phyloP scores from a whole-genome alignment of 2,797 vertebrate species.

The Zenarchopterus dispar region DNA sequence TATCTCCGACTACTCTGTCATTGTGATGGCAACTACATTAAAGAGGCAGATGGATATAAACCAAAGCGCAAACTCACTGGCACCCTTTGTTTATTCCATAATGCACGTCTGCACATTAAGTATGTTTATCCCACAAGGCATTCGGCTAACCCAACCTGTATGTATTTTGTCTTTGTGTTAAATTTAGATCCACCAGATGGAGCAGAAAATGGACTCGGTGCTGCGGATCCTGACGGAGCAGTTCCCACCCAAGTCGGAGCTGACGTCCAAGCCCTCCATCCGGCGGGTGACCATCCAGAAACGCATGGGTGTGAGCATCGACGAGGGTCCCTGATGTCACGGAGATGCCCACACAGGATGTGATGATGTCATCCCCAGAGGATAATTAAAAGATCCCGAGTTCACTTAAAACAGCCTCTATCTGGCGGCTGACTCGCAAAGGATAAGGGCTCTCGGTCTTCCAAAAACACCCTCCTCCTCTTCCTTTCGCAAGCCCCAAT shows the following conservation, averaged over 20 bases:
- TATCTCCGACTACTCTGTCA: conserved; percentile 62
- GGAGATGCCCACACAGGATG: background rate
- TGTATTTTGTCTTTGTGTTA: conserved; percentile 33
- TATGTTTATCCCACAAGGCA: conserved; percentile 25
- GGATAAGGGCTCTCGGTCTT: conserved; percentile 40
- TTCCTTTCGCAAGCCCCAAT: conserved; percentile 13
- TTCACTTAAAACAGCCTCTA: conserved; percentile 21
- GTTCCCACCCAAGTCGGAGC: conserved; percentile 73
- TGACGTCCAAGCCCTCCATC: conserved; percentile 66
- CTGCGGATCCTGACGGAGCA: conserved; percentile 78
- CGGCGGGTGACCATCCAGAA: conserved; percentile 80
- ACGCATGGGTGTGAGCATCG: conserved; percentile 69
- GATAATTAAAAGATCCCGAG: conserved; percentile 26
- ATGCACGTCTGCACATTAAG: conserved; percentile 1
- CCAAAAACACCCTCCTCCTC: conserved; percentile 17
- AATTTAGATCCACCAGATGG: conserved; percentile 79
- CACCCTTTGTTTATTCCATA: conserved; percentile 43
- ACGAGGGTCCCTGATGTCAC: conserved; percentile 74
- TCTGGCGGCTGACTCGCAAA: conserved; percentile 2
- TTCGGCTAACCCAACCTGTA: conserved; percentile 39
- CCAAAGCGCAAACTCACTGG: conserved; percentile 21
- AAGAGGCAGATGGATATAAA: conserved; percentile 48
- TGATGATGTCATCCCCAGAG: conserved; percentile 17
- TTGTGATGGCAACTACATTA: conserved; percentile 52
- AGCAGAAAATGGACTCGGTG: conserved; percentile 79